Evolutionary conservation across 2,113 vertebrate species (phyloP).

Genomic region (Choloepus hoffmanni): DNA sequence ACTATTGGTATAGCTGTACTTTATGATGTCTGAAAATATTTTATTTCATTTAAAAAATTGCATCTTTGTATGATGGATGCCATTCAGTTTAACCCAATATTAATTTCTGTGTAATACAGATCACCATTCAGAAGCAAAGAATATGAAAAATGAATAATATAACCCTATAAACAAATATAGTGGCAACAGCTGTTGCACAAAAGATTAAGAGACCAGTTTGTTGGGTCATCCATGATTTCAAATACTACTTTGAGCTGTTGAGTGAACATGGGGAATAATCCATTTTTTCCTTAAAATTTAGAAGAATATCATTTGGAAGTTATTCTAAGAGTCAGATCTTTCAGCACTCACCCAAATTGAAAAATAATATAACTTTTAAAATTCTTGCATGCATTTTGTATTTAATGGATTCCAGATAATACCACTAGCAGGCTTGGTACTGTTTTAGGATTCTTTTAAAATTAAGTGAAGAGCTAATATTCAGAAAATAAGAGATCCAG

Average conservation of each 20-base stretch:
- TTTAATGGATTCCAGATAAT: conserved; percentile 52
- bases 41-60: background rate
- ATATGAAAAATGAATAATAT: background rate
- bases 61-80: background rate
- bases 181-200: background rate
- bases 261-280: background rate
- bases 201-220: background rate
- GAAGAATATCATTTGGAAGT: background rate
- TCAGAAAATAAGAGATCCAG: background rate
- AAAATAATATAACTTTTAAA: conserved; percentile 2
- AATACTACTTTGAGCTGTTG: background rate
- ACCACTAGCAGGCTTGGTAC: background rate
- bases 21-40: background rate
- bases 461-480: background rate
- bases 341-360: conserved; percentile 34
- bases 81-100: background rate
- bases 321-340: conserved; percentile 34
- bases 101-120: background rate
- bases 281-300: background rate
- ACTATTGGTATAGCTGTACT: background rate
- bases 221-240: background rate
- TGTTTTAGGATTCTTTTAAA: background rate
- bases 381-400: background rate
- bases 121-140: background rate
- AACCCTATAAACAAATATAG: background rate